Conservation (phyloP, 2,888 invertebrate genomes). For the Eretmocerus hayati region DNA sequence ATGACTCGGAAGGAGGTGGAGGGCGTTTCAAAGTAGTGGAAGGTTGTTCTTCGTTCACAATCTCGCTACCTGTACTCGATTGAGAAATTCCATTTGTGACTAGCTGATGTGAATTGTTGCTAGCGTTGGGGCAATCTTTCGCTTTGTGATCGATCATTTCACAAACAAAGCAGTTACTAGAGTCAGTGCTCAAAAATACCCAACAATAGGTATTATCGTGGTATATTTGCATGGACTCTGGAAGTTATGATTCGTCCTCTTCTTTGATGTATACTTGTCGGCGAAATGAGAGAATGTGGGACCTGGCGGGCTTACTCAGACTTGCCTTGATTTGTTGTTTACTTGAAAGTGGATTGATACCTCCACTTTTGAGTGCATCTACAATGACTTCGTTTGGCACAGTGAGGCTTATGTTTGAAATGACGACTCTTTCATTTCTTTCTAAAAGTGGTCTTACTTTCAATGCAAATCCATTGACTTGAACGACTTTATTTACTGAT, state of each 20-base stretch:
- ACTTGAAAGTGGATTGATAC: not conserved
- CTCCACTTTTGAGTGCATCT: not conserved
- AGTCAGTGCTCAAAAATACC: not conserved
- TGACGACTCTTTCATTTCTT: conserved; percentile 1
- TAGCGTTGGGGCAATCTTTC: not conserved
- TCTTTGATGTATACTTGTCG: conserved; percentile 4
- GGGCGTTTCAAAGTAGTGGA: too few species aligned
- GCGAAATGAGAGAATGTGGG: conserved; percentile 2
- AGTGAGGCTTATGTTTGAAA: conserved; percentile 1
- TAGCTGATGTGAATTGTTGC: too few species aligned
- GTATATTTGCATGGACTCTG: not conserved
- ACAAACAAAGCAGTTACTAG: not conserved
- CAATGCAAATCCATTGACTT: not conserved
- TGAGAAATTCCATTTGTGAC: too few species aligned
- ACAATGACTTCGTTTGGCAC: not conserved
- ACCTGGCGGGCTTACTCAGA: not conserved
- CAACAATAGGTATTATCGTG: not conserved
- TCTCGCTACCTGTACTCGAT: too few species aligned
- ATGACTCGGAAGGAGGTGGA: too few species aligned
- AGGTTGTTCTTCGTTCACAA: too few species aligned
- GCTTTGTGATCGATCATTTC: not conserved
- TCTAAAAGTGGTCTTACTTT: not conserved
- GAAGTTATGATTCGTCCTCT: not conserved
- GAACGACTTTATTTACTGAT: not conserved
- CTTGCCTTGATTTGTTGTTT: not conserved